phyloP scores from a whole-genome alignment of 1,140 invertebrate genomes.

The Drosophila kanapiae region DNA sequence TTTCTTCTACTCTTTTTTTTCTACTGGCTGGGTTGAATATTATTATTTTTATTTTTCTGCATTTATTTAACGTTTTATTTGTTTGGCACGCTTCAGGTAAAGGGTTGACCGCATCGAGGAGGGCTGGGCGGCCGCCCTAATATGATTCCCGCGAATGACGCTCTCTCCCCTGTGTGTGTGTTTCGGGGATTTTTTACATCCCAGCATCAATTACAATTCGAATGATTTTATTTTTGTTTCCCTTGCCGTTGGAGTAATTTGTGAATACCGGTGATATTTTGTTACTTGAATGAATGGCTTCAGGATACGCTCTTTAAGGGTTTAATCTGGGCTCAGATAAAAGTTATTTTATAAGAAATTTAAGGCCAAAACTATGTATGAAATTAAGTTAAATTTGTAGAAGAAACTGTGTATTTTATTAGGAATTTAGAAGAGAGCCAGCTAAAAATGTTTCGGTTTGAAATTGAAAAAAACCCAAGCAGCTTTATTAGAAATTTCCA shows the following conservation, averaged over 20 bases:
- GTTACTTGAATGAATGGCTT: too few relatives aligned
- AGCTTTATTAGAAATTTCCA: too few relatives aligned
- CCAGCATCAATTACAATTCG: background rate
- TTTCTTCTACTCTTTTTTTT: background rate
- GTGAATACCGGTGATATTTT: background rate
- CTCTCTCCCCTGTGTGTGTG: background rate
- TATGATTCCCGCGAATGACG: background rate
- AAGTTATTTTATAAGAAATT: too few relatives aligned
- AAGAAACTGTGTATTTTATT: too few relatives aligned
- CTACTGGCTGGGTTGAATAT: background rate
- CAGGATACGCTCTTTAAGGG: too few relatives aligned
- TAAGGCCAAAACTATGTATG: too few relatives aligned
- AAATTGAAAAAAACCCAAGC: too few relatives aligned
- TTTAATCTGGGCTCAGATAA: too few relatives aligned
- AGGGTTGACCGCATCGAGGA: background rate
- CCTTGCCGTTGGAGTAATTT: background rate
- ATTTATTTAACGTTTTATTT: conserved; percentile 18
- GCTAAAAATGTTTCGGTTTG: too few relatives aligned
- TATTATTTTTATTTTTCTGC: conserved; percentile 6
- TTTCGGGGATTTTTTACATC: background rate
- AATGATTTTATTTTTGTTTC: background rate
- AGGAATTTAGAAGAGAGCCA: too few relatives aligned
- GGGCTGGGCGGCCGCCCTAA: background rate
- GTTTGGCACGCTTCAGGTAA: conserved; percentile 22
- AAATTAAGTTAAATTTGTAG: too few relatives aligned